phyloP scores from a whole-genome alignment of 2,797 vertebrate genomes.

The Scarus forsteni region DNA sequence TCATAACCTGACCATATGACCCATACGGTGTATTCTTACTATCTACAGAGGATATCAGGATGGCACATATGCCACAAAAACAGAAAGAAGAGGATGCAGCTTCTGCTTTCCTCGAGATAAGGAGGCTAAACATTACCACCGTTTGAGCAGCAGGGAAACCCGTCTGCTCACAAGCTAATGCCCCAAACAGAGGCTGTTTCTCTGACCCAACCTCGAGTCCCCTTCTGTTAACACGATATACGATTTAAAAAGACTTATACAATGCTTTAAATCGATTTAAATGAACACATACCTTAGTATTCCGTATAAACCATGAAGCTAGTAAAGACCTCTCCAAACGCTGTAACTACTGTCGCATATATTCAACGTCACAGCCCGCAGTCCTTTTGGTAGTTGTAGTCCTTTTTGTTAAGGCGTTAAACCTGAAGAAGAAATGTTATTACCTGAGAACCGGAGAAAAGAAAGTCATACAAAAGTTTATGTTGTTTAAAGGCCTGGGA shows the following conservation, averaged over 20 bases:
- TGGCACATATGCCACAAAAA: neutral
- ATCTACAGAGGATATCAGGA: neutral
- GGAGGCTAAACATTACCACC: conserved; percentile 27
- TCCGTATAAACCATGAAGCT: conserved; percentile 63
- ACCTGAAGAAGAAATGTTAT: fast-evolving
- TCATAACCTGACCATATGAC: too few relatives aligned
- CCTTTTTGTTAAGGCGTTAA: neutral
- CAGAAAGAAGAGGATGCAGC: too few relatives aligned
- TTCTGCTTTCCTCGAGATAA: neutral
- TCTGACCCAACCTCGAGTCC: neutral
- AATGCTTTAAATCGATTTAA: conserved; percentile 4
- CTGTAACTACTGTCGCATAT: conserved; percentile 50
- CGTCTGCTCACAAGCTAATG: conserved; percentile 58
- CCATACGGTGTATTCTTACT: too few relatives aligned
- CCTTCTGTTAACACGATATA: neutral
- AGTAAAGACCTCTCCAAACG: conserved; percentile 36
- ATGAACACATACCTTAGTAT: conserved; percentile 71
- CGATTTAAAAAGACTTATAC: fast-evolving
- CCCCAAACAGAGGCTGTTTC: conserved; percentile 12
- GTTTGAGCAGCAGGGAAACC: conserved; percentile 40
- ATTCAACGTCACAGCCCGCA: conserved; percentile 48
- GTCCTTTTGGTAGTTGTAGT: conserved; percentile 72
- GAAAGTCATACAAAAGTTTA: fast-evolving
- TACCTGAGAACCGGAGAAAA: neutral
- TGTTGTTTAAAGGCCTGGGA: too few relatives aligned